Evolutionary conservation across 2,113 vertebrate genomes (phyloP), one percentile per base, ranked within the genome.

Genomic region (Symphodus melops): DNA sequence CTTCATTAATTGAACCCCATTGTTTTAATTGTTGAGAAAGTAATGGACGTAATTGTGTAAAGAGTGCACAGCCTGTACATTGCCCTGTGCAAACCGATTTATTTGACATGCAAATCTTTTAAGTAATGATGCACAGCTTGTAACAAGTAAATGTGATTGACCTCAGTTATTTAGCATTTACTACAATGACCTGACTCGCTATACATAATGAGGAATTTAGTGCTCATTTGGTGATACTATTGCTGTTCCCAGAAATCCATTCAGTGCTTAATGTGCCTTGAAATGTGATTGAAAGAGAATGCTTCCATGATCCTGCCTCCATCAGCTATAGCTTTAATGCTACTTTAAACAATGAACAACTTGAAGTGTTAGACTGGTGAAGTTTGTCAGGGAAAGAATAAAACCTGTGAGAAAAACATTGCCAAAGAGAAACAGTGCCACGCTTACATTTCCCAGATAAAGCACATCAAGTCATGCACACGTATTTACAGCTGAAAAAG

Each of bases 11-110:
- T 66, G 9, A 3, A 44, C 41, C 67, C 11, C 10, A 23, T 68
- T 67, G 78, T 66, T 25, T 42, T 52, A 74, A 75, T 65, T 65
- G 25, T 53, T 73, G 19, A 65, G 33, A 73, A 65, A 52, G 41
- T 69, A 8, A 54, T 64, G 52, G 48, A 52, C 25, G 44, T 28
- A 61, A 59, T 33, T 36, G 36, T 19, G 28, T 10, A 49, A 28
- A 11, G 36, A 51, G 55, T 39, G 8, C 6, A 33, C 28, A 58
- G 52, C 9, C 23, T 53, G 39, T 17, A 11, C 4, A 37, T 25
- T 51, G 3, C 1, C 39, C 17, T 4, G 33, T 57, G 13, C 14
- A 51, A 28, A 36, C 46, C 55, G 25, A 77, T 60, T 70, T 25
- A 46, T 56, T 16, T 56, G 11, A 69, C 20, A 56, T 39, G 19